Conservation (phyloP, 2,113 vertebrate species). For the Indri indri region DNA sequence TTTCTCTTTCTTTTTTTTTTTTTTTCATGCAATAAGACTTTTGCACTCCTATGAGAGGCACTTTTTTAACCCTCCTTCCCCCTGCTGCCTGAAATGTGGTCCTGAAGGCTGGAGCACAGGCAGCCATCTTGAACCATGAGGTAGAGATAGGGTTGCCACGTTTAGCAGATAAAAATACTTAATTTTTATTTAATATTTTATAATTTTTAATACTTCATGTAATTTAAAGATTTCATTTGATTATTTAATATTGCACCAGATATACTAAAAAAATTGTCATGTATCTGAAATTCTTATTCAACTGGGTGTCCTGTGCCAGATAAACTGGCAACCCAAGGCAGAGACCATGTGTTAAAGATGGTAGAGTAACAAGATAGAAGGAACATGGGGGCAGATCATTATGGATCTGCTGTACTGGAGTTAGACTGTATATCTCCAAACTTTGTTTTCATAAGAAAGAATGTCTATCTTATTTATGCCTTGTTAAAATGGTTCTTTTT, state of each 20-base stretch:
- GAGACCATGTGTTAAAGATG: background rate
- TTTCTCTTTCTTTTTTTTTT: no score
- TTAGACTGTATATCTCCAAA: background rate
- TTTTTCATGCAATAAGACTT: no score
- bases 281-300: background rate
- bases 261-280: background rate
- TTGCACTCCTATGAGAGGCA: no score
- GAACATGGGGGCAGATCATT: background rate
- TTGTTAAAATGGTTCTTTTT: background rate
- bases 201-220: background rate
- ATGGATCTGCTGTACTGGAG: background rate
- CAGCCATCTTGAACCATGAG: slow-evolving; percentile 1
- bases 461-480: background rate
- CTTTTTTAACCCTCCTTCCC: background rate
- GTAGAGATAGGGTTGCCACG: background rate
- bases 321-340: background rate
- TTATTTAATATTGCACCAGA: background rate
- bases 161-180: slow-evolving; percentile 14
- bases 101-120: background rate
- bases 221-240: background rate
- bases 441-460: slow-evolving; percentile 18
- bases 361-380: background rate
- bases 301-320: background rate
- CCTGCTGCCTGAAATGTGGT: background rate
- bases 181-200: background rate